Evolutionary conservation across 2,888 invertebrate species (phyloP).

Genomic region (Salpingus planirostris): DNA sequence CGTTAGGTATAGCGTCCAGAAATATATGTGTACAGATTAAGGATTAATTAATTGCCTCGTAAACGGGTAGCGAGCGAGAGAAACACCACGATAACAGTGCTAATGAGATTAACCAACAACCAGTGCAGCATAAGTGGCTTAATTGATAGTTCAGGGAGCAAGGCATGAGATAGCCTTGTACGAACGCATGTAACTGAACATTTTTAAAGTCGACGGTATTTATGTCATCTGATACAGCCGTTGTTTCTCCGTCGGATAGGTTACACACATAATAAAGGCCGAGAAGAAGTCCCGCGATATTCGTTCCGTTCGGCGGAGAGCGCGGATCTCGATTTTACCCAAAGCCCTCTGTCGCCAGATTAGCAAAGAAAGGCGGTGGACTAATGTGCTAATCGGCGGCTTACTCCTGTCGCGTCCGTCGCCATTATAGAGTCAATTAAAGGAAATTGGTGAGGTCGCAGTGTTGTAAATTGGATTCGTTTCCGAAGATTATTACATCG

Average conservation of each 20-base stretch:
- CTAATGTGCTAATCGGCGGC: too few species aligned
- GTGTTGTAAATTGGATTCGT: too few species aligned
- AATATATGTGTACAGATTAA: slow-evolving; percentile 37
- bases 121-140: slow-evolving; percentile 32
- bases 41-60: slow-evolving; percentile 41
- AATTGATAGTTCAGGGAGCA: slow-evolving; percentile 38
- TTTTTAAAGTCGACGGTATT: slow-evolving; percentile 27
- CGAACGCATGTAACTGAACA: slow-evolving; percentile 27
- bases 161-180: slow-evolving; percentile 38
- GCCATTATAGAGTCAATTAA: too few species aligned
- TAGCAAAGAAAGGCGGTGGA: too few species aligned
- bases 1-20: slow-evolving; percentile 18
- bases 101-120: slow-evolving; percentile 41
- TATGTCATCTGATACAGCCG: slow-evolving; percentile 31
- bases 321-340: too few species aligned
- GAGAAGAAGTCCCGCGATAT: slow-evolving; percentile 8
- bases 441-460: too few species aligned
- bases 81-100: slow-evolving; percentile 38
- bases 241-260: too few species aligned
- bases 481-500: too few species aligned
- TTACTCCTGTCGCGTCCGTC: too few species aligned
- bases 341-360: too few species aligned
- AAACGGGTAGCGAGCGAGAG: slow-evolving; percentile 37
- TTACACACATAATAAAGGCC: too few species aligned
- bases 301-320: too few species aligned